Conservation (phyloP, 2,888 invertebrate species). For the Phyllotreta cruciferae region DNA sequence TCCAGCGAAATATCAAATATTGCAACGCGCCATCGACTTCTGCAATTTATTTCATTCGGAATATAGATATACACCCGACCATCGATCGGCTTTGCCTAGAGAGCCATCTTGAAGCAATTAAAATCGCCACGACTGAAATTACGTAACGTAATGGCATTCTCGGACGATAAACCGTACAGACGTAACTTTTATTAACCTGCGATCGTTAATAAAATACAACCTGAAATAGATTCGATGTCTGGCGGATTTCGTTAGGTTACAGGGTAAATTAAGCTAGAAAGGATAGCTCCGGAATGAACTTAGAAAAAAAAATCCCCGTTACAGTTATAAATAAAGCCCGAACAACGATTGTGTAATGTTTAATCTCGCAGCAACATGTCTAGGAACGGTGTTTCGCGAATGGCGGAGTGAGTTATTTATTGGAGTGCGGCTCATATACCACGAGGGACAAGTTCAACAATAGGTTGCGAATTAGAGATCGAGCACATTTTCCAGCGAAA, state of each 20-base stretch:
- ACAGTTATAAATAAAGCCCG: slow-evolving; percentile 41
- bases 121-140: slow-evolving; percentile 20
- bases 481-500: slow-evolving; percentile 35
- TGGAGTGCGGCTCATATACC: slow-evolving; percentile 35
- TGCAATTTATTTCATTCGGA: too few species aligned
- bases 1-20: too few species aligned
- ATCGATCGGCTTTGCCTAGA: too few species aligned
- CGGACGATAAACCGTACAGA: not conserved
- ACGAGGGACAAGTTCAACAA: slow-evolving; percentile 36
- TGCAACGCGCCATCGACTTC: too few species aligned
- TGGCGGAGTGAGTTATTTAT: slow-evolving; percentile 37
- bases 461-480: slow-evolving; percentile 38
- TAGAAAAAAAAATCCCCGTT: slow-evolving; percentile 12
- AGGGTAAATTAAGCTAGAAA: too few species aligned
- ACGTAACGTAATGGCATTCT: slow-evolving; percentile 15
- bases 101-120: slow-evolving; percentile 5
- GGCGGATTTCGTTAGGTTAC: too few species aligned
- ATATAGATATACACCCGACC: too few species aligned
- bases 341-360: slow-evolving; percentile 42
- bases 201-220: too few species aligned
- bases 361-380: slow-evolving; percentile 34
- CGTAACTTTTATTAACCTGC: too few species aligned
- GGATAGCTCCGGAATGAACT: too few species aligned
- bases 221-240: too few species aligned
- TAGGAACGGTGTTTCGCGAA: slow-evolving; percentile 32